phyloP scores from a whole-genome alignment of 2,888 invertebrate species.

The Diaprepes abbreviatus region DNA sequence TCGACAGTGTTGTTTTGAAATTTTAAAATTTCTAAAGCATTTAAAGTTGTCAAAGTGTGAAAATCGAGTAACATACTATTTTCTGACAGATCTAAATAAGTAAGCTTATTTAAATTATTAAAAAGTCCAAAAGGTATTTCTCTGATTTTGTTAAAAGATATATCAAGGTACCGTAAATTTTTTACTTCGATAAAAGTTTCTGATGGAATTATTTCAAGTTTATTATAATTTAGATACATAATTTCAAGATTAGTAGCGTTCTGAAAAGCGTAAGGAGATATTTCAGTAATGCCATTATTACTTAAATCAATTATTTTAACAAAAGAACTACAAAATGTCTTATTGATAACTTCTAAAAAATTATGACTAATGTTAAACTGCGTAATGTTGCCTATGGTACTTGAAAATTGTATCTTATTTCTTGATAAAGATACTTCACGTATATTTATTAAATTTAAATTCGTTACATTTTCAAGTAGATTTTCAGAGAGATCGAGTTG shows the following conservation, averaged over 20 bases:
- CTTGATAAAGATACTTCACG: too few species aligned
- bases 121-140: constrained; percentile 7
- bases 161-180: neutral
- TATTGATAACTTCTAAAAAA: neutral
- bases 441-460: neutral
- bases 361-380: constrained; percentile 1
- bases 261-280: neutral
- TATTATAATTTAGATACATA: constrained; percentile 3
- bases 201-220: neutral
- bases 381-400: too few species aligned
- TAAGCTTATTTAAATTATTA: constrained; percentile 7
- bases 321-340: neutral
- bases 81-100: neutral
- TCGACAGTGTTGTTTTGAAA: constrained; percentile 4
- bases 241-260: neutral
- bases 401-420: neutral
- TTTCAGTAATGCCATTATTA: neutral
- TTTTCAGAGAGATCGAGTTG: neutral
- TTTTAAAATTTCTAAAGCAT: neutral
- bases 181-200: neutral
- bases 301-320: neutral
- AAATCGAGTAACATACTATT: constrained; percentile 8
- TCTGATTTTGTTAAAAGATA: constrained; percentile 5
- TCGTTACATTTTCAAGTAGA: neutral
- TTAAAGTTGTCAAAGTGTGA: constrained; percentile 4